These are phyloP conservation scores for Littorina saxatilis DNA, from an alignment of 1,140 invertebrate genomes.

Conservation along the genomic window DNA sequence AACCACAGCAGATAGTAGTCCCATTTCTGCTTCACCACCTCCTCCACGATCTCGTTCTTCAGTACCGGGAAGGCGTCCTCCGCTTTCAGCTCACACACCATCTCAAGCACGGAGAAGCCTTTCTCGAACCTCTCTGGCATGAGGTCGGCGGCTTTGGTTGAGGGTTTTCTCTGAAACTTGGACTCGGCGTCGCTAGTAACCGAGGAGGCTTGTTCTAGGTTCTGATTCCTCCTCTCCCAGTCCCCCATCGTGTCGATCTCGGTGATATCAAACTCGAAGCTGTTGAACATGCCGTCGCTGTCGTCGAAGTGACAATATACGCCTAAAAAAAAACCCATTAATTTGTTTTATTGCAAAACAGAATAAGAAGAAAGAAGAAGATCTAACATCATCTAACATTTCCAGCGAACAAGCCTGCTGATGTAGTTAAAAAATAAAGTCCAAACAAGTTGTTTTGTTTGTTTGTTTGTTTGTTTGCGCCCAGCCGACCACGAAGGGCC, in stretches of 20 bases:
- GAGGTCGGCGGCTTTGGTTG: not conserved
- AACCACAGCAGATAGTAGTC: conserved; percentile 43
- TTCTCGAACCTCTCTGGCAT: not conserved
- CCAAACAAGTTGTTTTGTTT: no score
- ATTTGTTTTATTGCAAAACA: no score
- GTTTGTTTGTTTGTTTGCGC: no score
- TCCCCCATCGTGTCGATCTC: conserved; percentile 55
- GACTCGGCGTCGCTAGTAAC: not conserved
- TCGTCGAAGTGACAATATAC: conserved; percentile 55
- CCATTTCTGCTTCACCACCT: conserved; percentile 57
- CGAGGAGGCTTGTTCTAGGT: not conserved
- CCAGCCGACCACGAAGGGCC: no score
- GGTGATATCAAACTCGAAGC: conserved; percentile 55
- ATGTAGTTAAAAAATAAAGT: no score
- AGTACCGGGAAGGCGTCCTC: conserved; percentile 50
- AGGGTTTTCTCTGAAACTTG: not conserved
- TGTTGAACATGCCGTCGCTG: conserved; percentile 59
- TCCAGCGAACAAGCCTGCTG: no score
- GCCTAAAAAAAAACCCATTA: no score
- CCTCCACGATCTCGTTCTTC: conserved; percentile 41
- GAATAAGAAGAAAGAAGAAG: no score
- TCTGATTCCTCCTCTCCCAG: conserved; percentile 13
- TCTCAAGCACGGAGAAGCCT: conserved; percentile 53
- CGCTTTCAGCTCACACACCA: conserved; percentile 45
- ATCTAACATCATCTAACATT: no score